Evolutionary conservation across 2,797 vertebrate genomes (phyloP), one percentile per base, ranked within the genome.

Genomic region (Schizopygopsis malacanthus): DNA sequence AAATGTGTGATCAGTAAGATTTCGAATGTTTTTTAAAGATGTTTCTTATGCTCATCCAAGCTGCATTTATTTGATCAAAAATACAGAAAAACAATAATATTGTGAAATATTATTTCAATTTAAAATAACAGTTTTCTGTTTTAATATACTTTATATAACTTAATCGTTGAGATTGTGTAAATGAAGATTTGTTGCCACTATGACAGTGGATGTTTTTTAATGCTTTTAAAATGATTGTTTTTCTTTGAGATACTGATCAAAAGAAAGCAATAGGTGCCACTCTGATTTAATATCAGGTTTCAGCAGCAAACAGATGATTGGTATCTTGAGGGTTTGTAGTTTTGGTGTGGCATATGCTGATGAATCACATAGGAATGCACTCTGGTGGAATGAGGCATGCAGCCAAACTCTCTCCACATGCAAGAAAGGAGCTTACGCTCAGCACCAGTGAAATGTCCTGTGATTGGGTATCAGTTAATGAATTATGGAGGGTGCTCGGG

Each of bases 391-490:
- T 59, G 45, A 84, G 85, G 86, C 86, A 78, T 63, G 10, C 54
- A 10, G 83, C 89, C 86, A 88, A 80, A 80, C 43, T 65, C 77
- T 81, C 79, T 77, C 81, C 82, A 39, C 81, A 56, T 10, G 78
- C 39, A 69, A 87, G 83, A 61, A 65, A 50, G 85, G 70, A 83
- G 65, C 65, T 59, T 45, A 20, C 61, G n/a, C 80, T 87, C 86
- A 85, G 67, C 79, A 41, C 47, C 84, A 25, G 39, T 59, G 69
- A 77, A 81, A 71, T 73, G 61, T 45, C 9, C 70, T 16, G 45
- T 41, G 45, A 83, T 88, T 85, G 87, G 80, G 75, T 89, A 82
- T 71, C 84, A 52, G 50, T 76, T 81, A 75, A 87, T 89, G 61
- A 89, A 87, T 89, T 86, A 89, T 91, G 59, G 72, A 72, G 39